phyloP scores from a whole-genome alignment of 2,888 invertebrate genomes.

The Melanostoma scalare region DNA sequence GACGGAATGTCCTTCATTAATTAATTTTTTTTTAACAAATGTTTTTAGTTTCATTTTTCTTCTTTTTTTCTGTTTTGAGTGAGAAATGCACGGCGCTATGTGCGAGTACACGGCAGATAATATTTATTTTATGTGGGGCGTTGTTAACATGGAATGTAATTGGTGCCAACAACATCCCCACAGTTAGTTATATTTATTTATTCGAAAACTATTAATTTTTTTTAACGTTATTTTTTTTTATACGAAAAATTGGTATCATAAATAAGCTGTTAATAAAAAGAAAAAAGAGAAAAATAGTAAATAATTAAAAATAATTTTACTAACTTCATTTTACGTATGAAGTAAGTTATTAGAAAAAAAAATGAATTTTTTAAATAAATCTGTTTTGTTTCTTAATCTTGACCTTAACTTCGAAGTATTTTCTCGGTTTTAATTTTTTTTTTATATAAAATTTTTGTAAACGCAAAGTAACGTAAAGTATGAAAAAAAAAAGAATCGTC shows the following conservation, averaged over 20 bases:
- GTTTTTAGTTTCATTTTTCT: slow-evolving; percentile 21
- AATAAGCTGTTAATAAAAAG: slow-evolving; percentile 48
- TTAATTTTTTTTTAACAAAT: slow-evolving; percentile 43
- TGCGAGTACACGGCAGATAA: slow-evolving; percentile 20
- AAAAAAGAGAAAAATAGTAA: slow-evolving; percentile 37
- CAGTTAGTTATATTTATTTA: slow-evolving; percentile 50
- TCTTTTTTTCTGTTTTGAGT: slow-evolving; percentile 43
- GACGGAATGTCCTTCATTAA: slow-evolving; percentile 35
- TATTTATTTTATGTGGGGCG: slow-evolving; percentile 41
- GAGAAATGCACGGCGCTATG: slow-evolving; percentile 44
- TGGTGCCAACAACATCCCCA: slow-evolving; percentile 47
- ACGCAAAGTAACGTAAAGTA: neutral
- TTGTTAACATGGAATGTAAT: slow-evolving; percentile 14
- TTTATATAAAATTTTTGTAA: slow-evolving; percentile 10
- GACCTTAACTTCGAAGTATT: slow-evolving; percentile 1
- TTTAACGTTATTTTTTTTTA: slow-evolving; percentile 47
- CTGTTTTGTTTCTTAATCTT: slow-evolving; percentile 5
- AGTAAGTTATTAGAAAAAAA: neutral
- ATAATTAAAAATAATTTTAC: slow-evolving; percentile 5
- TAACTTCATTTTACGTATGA: neutral
- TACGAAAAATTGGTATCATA: slow-evolving; percentile 46
- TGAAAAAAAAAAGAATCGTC: slow-evolving; percentile 40
- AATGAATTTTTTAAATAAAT: slow-evolving; percentile 28
- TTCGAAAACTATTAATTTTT: slow-evolving; percentile 25
- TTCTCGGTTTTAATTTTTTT: slow-evolving; percentile 7